Percentiles rank a stretch among this genome's conserved stretches.
phyloP scores from a whole-genome alignment of 2,797 vertebrate genomes.

The Eulemur coronatus region DNA sequence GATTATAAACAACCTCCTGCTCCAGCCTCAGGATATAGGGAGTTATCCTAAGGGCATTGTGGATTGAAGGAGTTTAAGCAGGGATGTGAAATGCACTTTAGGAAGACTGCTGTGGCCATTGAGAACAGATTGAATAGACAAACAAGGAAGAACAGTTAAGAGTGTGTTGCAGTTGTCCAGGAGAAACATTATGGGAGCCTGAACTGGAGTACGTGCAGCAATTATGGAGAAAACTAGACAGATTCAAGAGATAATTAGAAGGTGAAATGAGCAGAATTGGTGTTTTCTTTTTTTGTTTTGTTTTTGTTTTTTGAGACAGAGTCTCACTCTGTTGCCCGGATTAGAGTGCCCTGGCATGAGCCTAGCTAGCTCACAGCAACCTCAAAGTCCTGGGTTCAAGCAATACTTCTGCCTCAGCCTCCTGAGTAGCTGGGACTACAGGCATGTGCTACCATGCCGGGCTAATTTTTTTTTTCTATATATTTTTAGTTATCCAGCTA shows the following conservation, averaged over 20 bases:
- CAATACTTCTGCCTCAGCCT: no score
- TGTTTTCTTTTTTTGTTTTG: no score
- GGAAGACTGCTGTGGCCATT: not conserved
- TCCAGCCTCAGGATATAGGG: not conserved
- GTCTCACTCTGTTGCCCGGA: no score
- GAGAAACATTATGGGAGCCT: not conserved
- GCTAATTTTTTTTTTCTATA: no score
- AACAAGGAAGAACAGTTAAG: not conserved
- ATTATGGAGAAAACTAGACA: not conserved
- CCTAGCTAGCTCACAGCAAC: no score
- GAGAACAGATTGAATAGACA: not conserved
- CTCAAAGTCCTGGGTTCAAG: no score
- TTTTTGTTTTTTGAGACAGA: no score
- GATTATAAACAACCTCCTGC: not conserved
- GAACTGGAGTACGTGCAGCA: not conserved
- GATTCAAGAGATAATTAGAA: not conserved
- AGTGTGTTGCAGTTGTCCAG: not conserved
- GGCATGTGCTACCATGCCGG: no score
- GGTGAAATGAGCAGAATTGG: not conserved
- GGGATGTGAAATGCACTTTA: not conserved
- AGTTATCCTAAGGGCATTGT: not conserved
- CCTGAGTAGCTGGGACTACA: no score
- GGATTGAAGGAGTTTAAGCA: not conserved
- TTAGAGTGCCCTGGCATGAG: no score
- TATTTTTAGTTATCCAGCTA: no score